phyloP scores from a whole-genome alignment of 2,888 invertebrate species.

The Periphyllus acericola region DNA sequence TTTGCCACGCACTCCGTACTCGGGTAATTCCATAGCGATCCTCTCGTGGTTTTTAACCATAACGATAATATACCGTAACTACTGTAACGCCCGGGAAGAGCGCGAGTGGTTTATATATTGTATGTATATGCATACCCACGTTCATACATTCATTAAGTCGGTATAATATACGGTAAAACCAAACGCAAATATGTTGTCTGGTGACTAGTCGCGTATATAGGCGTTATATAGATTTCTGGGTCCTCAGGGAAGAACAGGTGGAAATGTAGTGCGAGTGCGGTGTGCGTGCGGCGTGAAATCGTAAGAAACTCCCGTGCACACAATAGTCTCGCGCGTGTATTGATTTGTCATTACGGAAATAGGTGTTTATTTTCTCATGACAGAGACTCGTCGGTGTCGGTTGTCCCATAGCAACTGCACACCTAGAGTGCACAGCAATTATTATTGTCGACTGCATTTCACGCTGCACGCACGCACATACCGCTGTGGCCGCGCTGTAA shows the following conservation, averaged over 20 bases:
- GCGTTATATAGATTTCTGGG: neutral
- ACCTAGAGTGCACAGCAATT: neutral
- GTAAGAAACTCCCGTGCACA: neutral
- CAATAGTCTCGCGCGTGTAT: conserved; percentile 24
- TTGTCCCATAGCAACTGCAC: conserved; percentile 44
- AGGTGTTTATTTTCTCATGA: conserved; percentile 48
- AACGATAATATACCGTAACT: neutral
- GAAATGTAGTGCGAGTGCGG: neutral
- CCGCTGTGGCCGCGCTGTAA: neutral
- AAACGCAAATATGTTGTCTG: neutral
- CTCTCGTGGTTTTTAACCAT: neutral
- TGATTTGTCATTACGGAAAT: conserved; percentile 40
- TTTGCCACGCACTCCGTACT: neutral
- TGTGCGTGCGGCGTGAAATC: neutral
- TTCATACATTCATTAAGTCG: too few relatives aligned
- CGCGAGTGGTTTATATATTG: neutral
- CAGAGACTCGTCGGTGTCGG: neutral
- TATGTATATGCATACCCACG: too few relatives aligned
- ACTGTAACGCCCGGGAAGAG: neutral
- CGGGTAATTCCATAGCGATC: conserved; percentile 21
- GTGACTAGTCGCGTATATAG: neutral
- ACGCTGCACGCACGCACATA: neutral
- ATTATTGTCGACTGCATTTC: neutral
- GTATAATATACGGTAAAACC: neutral
- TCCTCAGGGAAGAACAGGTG: neutral